phyloP scores from a whole-genome alignment of 2,888 invertebrate genomes.

The Congeria kusceri region DNA sequence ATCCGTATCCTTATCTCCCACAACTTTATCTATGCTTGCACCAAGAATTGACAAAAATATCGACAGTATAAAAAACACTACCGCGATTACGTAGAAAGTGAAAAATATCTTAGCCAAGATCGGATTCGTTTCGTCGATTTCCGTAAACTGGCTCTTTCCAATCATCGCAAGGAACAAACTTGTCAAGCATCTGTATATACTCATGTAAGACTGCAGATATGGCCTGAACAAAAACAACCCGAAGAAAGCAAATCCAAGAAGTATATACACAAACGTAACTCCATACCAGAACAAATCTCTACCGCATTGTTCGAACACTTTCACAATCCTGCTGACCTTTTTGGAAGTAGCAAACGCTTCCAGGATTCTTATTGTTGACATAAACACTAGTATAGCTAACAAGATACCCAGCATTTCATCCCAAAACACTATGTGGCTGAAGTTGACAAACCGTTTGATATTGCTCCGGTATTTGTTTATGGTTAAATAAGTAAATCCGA shows the following conservation, averaged over 20 bases:
- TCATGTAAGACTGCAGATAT: conserved; percentile 62
- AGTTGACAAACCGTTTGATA: conserved; percentile 62
- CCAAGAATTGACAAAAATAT: conserved; percentile 50
- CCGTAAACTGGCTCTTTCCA: conserved; percentile 67
- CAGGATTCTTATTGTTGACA: conserved; percentile 70
- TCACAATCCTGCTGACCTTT: conserved; percentile 54
- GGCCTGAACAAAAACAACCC: conserved; percentile 68
- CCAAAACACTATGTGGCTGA: conserved; percentile 70
- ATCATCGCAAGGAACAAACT: conserved; percentile 71
- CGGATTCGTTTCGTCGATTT: conserved; percentile 63
- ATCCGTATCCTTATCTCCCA: too few relatives aligned
- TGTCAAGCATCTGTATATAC: conserved; percentile 57
- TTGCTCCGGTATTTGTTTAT: conserved; percentile 60
- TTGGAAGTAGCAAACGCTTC: conserved; percentile 72
- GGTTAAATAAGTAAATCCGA: conserved; percentile 44
- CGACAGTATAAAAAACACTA: conserved; percentile 72
- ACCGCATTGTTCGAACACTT: conserved; percentile 36
- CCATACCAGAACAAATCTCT: conserved; percentile 70
- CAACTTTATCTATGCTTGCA: conserved; percentile 37
- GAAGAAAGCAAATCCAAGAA: conserved; percentile 64
- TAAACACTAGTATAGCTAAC: conserved; percentile 65
- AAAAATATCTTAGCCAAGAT: conserved; percentile 72
- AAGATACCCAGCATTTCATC: conserved; percentile 65
- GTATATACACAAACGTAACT: conserved; percentile 64
- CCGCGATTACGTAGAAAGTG: conserved; percentile 62